phyloP scores from a whole-genome alignment of 2,888 invertebrate genomes.

The Coelinius sp. region DNA sequence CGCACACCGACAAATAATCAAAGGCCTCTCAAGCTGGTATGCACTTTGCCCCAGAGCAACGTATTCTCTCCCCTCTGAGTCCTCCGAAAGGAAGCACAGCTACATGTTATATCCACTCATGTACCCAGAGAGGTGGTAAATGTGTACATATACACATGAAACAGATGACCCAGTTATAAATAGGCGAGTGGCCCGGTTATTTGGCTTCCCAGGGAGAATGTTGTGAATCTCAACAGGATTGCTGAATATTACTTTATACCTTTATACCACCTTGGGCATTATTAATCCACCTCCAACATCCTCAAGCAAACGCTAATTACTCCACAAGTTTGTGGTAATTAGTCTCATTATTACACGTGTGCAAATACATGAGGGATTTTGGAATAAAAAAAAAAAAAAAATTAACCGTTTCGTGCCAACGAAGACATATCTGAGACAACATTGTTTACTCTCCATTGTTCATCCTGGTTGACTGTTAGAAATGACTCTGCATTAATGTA shows the following conservation, averaged over 20 bases:
- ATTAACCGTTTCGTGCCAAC: conserved; percentile 5
- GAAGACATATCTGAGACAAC: conserved; percentile 18
- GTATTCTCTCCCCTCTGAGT: conserved; percentile 30
- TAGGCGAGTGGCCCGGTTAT: conserved; percentile 66
- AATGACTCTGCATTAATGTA: conserved; percentile 5
- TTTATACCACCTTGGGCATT: neutral
- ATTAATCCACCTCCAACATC: neutral
- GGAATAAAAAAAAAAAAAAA: conserved; percentile 20
- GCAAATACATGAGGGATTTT: neutral
- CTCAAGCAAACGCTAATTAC: conserved; percentile 2
- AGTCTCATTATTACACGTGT: conserved; percentile 29
- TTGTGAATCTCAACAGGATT: conserved; percentile 50
- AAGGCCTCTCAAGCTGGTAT: neutral
- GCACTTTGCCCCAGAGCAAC: conserved; percentile 32
- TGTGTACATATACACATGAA: conserved; percentile 18
- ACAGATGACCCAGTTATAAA: conserved; percentile 65
- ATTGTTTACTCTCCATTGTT: conserved; percentile 42
- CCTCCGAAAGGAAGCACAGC: conserved; percentile 22
- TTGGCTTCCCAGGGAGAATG: conserved; percentile 52
- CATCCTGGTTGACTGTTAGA: conserved; percentile 8
- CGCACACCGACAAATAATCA: neutral
- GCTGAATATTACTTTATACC: neutral
- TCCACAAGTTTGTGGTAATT: conserved; percentile 35
- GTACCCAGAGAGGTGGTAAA: neutral
- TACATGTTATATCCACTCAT: neutral